Evolutionary conservation across 2,797 vertebrate genomes (phyloP), one percentile per base, ranked within the genome.

Genomic region (Sardinella longiceps): DNA sequence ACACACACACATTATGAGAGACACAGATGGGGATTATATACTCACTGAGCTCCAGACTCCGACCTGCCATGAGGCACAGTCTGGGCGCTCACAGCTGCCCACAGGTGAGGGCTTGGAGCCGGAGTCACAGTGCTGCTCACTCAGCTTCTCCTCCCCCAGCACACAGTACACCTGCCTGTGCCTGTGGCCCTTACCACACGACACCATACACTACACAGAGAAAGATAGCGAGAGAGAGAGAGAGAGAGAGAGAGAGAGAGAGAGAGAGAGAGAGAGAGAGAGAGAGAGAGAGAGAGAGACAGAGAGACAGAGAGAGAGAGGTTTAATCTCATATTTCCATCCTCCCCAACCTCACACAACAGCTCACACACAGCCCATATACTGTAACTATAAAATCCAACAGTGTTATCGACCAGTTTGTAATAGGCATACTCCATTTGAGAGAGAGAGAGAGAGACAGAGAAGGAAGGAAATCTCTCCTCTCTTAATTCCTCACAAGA

Each of bases 21-120:
- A 45, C n/a, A 43, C 56, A 11, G 37, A 33, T 56, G 23, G 30
- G 12, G 43, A 28, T 77, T 18, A 23, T 18, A 23, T 91, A 96
- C 98, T 97, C 91, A 99, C 98, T 92, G 93, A 92, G 93, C 97
- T 96, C 98, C 98, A 99, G 20, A 95, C 95, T 82, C 97, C 97
- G 4, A 96, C 95, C 93, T 98, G 96, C 98, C 98, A 99, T 87
- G 96, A 96, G 3, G 97, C 93, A 88, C 98, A 99, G n/a, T 95
- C 92, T 0, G 92, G 95, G 84, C 95, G 95, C 89, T 97, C 96
- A 87, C 98, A 99, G 0, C 90, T 90, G 53, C 92, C 93, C 86
- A 96, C 51, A 4, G 95, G 88, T 0, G 95, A 88, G 2, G 98
- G 98, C 92, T 97, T 97, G 60, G 87, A 90, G 84, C 92, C 91